phyloP scores from a whole-genome alignment of 2,888 invertebrate genomes.

The Machimus atricapillus region DNA sequence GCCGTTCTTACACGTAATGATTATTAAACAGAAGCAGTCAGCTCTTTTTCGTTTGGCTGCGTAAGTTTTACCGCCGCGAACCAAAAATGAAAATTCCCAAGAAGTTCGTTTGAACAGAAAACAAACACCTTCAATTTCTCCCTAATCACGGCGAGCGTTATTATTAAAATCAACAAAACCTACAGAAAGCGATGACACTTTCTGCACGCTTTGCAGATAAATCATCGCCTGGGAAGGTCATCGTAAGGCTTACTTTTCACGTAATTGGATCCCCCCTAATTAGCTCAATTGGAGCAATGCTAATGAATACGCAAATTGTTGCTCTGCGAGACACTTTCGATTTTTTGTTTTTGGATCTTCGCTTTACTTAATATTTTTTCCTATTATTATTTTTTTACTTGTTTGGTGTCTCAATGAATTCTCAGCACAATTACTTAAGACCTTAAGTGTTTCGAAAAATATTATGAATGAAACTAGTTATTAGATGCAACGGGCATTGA shows the following conservation, averaged over 20 bases:
- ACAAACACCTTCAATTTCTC: neutral
- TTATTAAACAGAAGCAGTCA: neutral
- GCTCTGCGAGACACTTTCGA: neutral
- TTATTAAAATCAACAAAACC: neutral
- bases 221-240: slow-evolving; percentile 1
- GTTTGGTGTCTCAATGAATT: neutral
- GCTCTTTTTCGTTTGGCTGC: neutral
- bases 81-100: neutral
- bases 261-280: neutral
- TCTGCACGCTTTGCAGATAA: neutral
- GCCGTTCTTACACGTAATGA: neutral
- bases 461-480: neutral
- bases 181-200: slow-evolving; percentile 13
- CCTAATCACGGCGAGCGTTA: neutral
- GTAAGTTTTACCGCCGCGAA: neutral
- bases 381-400: neutral
- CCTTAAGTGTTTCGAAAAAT: neutral
- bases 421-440: neutral
- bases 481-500: neutral
- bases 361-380: neutral
- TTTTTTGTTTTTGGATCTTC: neutral
- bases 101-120: neutral
- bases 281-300: slow-evolving; percentile 9
- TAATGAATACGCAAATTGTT: slow-evolving; percentile 3
- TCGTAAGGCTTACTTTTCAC: neutral